Evolutionary conservation across 1,140 invertebrate species (phyloP).

Genomic region (Protaetia brevitarsis): DNA sequence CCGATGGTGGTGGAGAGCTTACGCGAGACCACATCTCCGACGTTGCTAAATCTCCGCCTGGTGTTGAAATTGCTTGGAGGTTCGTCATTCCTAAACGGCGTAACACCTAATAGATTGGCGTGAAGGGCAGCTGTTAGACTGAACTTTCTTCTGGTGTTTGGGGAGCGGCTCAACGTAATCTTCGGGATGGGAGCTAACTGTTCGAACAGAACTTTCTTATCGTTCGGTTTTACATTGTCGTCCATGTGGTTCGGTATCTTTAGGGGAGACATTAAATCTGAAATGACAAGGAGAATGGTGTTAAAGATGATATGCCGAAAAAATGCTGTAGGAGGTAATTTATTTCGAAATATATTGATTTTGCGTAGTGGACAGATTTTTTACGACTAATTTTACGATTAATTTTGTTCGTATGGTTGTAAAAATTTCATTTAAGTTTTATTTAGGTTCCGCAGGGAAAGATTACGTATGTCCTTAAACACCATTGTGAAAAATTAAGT

Average conservation of each 20-base stretch:
- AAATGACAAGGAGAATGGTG: background rate
- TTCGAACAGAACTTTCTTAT: constrained; percentile 2
- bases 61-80: constrained; percentile 18
- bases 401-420: no score
- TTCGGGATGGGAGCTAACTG: background rate
- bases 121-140: constrained; percentile 55
- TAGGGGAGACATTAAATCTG: background rate
- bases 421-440: no score
- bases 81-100: constrained; percentile 22
- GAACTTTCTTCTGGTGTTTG: constrained; percentile 49
- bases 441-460: no score
- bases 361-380: no score
- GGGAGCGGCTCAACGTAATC: background rate
- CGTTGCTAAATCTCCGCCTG: constrained; percentile 63
- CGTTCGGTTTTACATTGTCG: background rate
- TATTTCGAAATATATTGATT: no score
- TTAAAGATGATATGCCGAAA: no score
- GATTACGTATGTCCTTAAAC: no score
- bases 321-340: no score
- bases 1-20: constrained; percentile 70
- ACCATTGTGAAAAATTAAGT: no score
- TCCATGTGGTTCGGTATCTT: background rate
- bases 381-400: no score
- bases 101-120: constrained; percentile 32
- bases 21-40: constrained; percentile 65